Percentiles rank a stretch among this genome's conserved stretches.
These are phyloP conservation scores for Acanthosoma haemorrhoidale DNA, from an alignment of 2,888 invertebrate genomes.

Conservation along the genomic window DNA sequence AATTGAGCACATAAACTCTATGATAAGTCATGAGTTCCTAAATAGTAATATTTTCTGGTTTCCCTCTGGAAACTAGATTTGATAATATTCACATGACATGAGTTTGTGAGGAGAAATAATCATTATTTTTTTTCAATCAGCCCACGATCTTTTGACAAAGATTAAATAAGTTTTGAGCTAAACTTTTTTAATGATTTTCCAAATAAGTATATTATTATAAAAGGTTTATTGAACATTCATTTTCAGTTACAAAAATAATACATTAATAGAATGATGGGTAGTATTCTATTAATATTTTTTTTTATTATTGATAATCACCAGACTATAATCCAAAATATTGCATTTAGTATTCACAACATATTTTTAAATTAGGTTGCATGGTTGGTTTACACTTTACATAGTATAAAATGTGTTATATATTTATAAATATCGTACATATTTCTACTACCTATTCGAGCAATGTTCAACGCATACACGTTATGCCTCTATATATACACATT, in stretches of 20 bases:
- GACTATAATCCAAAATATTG: constrained; percentile 8
- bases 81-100: not conserved
- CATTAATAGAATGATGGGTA: not conserved
- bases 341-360: not conserved
- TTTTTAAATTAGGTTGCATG: constrained; percentile 30
- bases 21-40: not conserved
- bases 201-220: not conserved
- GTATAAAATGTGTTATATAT: constrained; percentile 22
- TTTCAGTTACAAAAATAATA: constrained; percentile 1
- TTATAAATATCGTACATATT: constrained; percentile 18
- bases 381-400: constrained; percentile 29
- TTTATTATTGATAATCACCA: not conserved
- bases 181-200: not conserved
- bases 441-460: constrained; percentile 32
- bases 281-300: not conserved
- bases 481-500: constrained; percentile 24
- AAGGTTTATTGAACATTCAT: not conserved
- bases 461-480: constrained; percentile 24
- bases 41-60: not conserved
- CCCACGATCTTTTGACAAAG: not conserved
- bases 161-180: not conserved
- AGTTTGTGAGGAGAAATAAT: not conserved
- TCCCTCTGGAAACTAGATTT: too few species aligned
- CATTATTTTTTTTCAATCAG: not conserved
- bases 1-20: constrained; percentile 12